phyloP scores from a whole-genome alignment of 92 coral and sea anemone species.

The Palythoa grandiflora region DNA sequence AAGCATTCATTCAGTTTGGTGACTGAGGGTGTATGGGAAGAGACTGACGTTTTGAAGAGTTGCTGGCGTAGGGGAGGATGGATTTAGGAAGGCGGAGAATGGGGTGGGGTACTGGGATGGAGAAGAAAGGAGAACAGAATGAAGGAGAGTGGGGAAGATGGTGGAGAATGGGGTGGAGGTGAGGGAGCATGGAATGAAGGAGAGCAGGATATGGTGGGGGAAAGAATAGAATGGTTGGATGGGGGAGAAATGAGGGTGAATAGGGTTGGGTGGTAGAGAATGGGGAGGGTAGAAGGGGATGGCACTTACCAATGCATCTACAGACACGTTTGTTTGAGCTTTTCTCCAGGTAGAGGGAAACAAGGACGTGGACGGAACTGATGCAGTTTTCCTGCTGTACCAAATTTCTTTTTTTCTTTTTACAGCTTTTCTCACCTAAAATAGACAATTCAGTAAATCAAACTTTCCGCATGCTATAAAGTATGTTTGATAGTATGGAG shows the following conservation, averaged over 20 bases:
- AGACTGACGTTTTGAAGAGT: too few relatives aligned
- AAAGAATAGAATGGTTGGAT: not conserved
- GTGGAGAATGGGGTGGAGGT: too few relatives aligned
- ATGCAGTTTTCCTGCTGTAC: slow-evolving; percentile 27
- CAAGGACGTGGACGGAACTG: slow-evolving; percentile 30
- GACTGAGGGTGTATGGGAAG: too few relatives aligned
- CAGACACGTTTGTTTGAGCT: slow-evolving; percentile 36
- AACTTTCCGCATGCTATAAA: not conserved
- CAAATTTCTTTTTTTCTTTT: slow-evolving; percentile 46
- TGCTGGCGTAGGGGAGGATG: too few relatives aligned
- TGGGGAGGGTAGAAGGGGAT: not conserved
- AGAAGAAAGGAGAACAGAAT: too few relatives aligned
- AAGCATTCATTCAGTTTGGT: too few relatives aligned
- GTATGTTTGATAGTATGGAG: not conserved
- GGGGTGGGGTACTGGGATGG: too few relatives aligned
- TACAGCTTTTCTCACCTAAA: slow-evolving; percentile 31
- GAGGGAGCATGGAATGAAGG: too few relatives aligned
- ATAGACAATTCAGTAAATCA: not conserved
- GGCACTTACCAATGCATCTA: slow-evolving; percentile 23
- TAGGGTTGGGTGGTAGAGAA: not conserved
- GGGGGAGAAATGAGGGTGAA: not conserved
- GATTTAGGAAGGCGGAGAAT: too few relatives aligned
- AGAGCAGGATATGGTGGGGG: too few relatives aligned
- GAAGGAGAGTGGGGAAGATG: too few relatives aligned
- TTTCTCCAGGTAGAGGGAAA: slow-evolving; percentile 39